A percentile compares a stretch with the other conserved stretches of the same genome.
phyloP scores from a whole-genome alignment of 2,888 invertebrate species.

The Sesamia inferens region DNA sequence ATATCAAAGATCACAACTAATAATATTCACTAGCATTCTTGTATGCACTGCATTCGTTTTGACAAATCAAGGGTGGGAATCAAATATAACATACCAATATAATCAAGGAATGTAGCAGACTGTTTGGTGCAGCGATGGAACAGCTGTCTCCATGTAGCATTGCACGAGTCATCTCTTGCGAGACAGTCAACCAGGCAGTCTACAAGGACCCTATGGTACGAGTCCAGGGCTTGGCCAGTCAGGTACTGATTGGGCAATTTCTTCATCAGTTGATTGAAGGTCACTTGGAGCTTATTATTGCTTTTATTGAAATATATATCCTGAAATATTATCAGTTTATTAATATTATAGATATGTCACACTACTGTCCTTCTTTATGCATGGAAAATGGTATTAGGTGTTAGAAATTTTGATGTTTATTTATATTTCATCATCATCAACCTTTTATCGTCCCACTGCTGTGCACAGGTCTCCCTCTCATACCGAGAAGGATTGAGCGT shows the following conservation, averaged over 20 bases:
- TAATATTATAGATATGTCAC: neutral
- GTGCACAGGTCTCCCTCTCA: too few species aligned
- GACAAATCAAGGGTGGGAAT: neutral
- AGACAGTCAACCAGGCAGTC: slow-evolving; percentile 91
- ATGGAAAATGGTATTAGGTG: neutral
- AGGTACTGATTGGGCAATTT: slow-evolving; percentile 90
- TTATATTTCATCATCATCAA: too few species aligned
- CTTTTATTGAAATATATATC: slow-evolving; percentile 85
- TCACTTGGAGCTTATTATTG: slow-evolving; percentile 86
- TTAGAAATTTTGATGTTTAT: neutral
- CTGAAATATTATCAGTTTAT: slow-evolving; percentile 69
- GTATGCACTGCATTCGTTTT: neutral
- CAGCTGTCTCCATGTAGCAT: slow-evolving; percentile 92
- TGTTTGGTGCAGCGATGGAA: slow-evolving; percentile 92
- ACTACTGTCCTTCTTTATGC: neutral
- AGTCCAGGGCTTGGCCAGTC: slow-evolving; percentile 82
- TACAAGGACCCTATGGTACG: slow-evolving; percentile 89
- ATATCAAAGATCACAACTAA: neutral
- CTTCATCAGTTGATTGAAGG: slow-evolving; percentile 91
- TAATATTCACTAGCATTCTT: neutral
- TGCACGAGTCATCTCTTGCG: slow-evolving; percentile 91
- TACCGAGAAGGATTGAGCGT: too few species aligned
- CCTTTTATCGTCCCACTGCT: too few species aligned
- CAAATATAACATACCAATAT: slow-evolving; percentile 83
- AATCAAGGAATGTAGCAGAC: slow-evolving; percentile 91